Evolutionary conservation across 2,888 invertebrate genomes (phyloP).

Genomic region (Dolichomitus sp.): DNA sequence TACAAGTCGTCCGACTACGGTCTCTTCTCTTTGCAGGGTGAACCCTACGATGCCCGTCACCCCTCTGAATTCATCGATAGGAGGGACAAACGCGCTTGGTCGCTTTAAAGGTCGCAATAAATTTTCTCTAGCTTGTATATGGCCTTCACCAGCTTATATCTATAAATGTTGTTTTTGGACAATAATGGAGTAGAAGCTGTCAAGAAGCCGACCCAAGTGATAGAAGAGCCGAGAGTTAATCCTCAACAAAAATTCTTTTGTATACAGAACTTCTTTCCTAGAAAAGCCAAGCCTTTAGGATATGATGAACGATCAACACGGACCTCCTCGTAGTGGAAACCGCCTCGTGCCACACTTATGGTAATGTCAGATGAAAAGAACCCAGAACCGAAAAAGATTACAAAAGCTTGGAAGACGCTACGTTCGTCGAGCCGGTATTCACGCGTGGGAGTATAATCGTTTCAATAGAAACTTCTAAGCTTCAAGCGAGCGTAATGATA

Average conservation of each 20-base stretch:
- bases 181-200: slow-evolving; percentile 23
- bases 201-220: slow-evolving; percentile 4
- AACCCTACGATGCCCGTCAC: slow-evolving; percentile 11
- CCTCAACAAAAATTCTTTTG: slow-evolving; percentile 46
- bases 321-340: slow-evolving; percentile 51
- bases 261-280: slow-evolving; percentile 34
- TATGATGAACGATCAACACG: slow-evolving; percentile 66
- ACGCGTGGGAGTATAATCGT: slow-evolving; percentile 43
- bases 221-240: slow-evolving; percentile 38
- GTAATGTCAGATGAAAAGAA: slow-evolving; percentile 30
- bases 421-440: slow-evolving; percentile 11
- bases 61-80: slow-evolving; percentile 65
- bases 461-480: not conserved
- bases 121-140: slow-evolving; percentile 19
- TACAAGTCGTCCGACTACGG: slow-evolving; percentile 51
- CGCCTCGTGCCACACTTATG: slow-evolving; percentile 43
- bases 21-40: slow-evolving; percentile 15
- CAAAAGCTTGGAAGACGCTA: slow-evolving; percentile 11
- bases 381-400: slow-evolving; percentile 20
- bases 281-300: slow-evolving; percentile 51
- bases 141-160: slow-evolving; percentile 24
- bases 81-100: slow-evolving; percentile 39
- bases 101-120: slow-evolving; percentile 9
- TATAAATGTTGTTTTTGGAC: slow-evolving; percentile 23
- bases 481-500: slow-evolving; percentile 29